A percentile compares a stretch with the other conserved stretches of the same genome.
Evolutionary conservation across 2,888 invertebrate species (phyloP).

Genomic region (Himalopsyche japonica): DNA sequence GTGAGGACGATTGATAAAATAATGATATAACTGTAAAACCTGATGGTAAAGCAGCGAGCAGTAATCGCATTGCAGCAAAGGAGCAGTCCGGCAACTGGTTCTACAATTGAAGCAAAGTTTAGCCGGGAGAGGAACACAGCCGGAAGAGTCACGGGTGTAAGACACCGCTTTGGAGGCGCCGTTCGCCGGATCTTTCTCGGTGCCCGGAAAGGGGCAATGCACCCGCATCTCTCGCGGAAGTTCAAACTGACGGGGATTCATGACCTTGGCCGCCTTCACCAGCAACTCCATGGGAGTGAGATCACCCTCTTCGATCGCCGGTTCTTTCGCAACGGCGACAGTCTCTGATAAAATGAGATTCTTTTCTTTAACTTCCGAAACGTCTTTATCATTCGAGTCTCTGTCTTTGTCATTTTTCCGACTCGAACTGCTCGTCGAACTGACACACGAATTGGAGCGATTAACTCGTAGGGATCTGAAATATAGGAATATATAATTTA

Average conservation of each 20-base stretch:
- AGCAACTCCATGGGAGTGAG: conserved; percentile 74
- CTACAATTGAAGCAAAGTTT: conserved; percentile 83
- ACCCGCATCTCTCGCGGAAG: conserved; percentile 79
- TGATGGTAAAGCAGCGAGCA: conserved; percentile 88
- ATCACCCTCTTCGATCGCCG: conserved; percentile 47
- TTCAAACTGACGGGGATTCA: conserved; percentile 91
- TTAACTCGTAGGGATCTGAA: conserved; percentile 30
- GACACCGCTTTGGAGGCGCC: neutral
- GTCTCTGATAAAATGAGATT: neutral
- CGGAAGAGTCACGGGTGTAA: conserved; percentile 53
- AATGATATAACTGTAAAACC: conserved; percentile 42
- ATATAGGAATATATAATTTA: no score
- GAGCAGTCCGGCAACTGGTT: conserved; percentile 80
- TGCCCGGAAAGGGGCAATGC: conserved; percentile 79
- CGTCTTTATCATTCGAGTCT: conserved; percentile 17
- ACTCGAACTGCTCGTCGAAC: conserved; percentile 42
- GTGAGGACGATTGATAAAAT: no score
- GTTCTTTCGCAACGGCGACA: neutral
- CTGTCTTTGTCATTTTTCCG: conserved; percentile 48
- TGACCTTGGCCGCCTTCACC: conserved; percentile 77
- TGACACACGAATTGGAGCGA: conserved; percentile 37
- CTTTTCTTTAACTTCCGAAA: conserved; percentile 41
- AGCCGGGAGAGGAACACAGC: conserved; percentile 80
- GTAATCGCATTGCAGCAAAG: conserved; percentile 91
- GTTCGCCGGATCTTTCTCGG: conserved; percentile 67